phyloP scores from a whole-genome alignment of 2,888 invertebrate species.

The Leucozona laternaria region DNA sequence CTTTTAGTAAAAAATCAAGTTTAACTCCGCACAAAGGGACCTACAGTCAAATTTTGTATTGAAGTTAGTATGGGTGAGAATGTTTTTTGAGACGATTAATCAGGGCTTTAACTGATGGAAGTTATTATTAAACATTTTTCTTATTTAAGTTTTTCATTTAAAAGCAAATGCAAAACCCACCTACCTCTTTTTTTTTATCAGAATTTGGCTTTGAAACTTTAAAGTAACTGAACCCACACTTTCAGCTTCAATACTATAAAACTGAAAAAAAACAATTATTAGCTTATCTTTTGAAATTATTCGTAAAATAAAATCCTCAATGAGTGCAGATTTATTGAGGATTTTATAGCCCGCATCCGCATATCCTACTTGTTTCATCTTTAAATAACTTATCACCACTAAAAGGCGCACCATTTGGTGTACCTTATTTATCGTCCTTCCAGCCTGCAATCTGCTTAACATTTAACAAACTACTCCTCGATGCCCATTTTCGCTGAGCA shows the following conservation, averaged over 20 bases:
- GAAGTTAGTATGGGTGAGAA: background rate
- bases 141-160: background rate
- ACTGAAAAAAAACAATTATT: background rate
- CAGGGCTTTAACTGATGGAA: background rate
- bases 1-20: background rate
- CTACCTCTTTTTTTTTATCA: no score
- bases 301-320: background rate
- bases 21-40: background rate
- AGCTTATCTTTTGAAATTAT: background rate
- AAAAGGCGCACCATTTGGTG: constrained; percentile 36
- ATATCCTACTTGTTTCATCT: constrained; percentile 2
- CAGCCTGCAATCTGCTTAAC: constrained; percentile 50
- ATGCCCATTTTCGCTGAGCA: constrained; percentile 28
- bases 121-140: background rate
- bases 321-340: background rate
- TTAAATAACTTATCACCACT: constrained; percentile 48
- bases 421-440: constrained; percentile 49
- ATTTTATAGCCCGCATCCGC: background rate
- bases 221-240: no score
- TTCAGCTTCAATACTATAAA: no score
- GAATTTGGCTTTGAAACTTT: background rate
- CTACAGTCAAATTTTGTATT: background rate
- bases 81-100: background rate
- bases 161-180: no score
- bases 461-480: background rate